Evolutionary conservation across 1,140 invertebrate genomes (phyloP).

Genomic region (Cotesia vestalis): DNA sequence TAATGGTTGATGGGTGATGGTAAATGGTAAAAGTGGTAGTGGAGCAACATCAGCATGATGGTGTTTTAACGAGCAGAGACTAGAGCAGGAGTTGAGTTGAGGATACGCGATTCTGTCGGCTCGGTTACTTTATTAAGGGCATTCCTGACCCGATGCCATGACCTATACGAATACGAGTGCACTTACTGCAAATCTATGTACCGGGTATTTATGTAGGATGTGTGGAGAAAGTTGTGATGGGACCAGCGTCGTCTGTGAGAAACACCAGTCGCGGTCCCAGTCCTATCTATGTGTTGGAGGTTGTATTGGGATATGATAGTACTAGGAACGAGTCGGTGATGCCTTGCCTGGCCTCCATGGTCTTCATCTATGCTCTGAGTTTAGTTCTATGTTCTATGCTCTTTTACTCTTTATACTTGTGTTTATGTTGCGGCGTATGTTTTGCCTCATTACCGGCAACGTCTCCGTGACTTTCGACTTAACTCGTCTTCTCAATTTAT

Average conservation of each 20-base stretch:
- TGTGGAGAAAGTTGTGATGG: slow-evolving; percentile 55
- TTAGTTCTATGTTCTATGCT: not conserved
- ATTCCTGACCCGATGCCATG: slow-evolving; percentile 55
- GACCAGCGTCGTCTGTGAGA: slow-evolving; percentile 45
- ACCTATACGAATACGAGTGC: slow-evolving; percentile 47
- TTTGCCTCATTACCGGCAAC: slow-evolving; percentile 29
- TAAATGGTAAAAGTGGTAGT: not conserved
- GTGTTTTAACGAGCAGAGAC: slow-evolving; percentile 36
- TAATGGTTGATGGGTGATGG: not conserved
- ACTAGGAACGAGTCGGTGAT: no score
- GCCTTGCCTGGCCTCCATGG: no score
- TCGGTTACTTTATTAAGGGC: slow-evolving; percentile 60
- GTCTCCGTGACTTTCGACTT: slow-evolving; percentile 30
- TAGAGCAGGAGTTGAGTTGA: slow-evolving; percentile 2
- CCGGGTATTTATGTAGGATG: slow-evolving; percentile 47
- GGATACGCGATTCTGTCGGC: slow-evolving; percentile 25
- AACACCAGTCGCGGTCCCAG: slow-evolving; percentile 34
- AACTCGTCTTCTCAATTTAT: slow-evolving; percentile 29
- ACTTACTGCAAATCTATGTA: not conserved
- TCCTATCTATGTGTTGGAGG: not conserved
- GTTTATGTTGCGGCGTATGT: not conserved
- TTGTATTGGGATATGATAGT: no score
- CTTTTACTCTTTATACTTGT: slow-evolving; percentile 10
- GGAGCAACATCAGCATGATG: not conserved
- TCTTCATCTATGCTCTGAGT: not conserved